A percentile compares a stretch with the other conserved stretches of the same genome.
Conservation (phyloP, 1,140 invertebrate genomes). For the Brachionus angularis region DNA sequence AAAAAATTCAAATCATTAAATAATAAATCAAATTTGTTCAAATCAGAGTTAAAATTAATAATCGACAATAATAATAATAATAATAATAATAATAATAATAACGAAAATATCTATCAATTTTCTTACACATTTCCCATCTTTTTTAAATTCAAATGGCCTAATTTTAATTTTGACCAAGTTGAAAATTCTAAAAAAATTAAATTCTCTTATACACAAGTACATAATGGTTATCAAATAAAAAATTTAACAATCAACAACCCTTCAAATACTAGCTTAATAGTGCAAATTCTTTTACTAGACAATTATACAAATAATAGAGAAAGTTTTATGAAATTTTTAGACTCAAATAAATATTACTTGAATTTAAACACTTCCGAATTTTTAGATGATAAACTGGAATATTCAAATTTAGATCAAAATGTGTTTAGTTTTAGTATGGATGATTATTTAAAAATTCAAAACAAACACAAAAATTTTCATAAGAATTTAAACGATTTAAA, state of each 20-base stretch:
- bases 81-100: too few relatives aligned
- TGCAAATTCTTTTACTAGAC: constrained; percentile 21
- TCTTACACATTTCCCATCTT: too few relatives aligned
- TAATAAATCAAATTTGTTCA: background rate
- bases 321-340: background rate
- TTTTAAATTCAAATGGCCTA: too few relatives aligned
- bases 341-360: background rate
- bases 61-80: background rate
- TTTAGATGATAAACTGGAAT: too few relatives aligned
- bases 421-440: too few relatives aligned
- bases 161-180: too few relatives aligned
- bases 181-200: background rate
- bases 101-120: too few relatives aligned
- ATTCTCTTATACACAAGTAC: background rate
- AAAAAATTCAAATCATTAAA: constrained; percentile 5
- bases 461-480: background rate
- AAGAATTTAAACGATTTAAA: background rate
- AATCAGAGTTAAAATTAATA: background rate
- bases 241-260: constrained; percentile 24
- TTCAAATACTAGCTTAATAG: constrained; percentile 1
- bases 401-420: too few relatives aligned
- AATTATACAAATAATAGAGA: background rate
- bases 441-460: background rate
- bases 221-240: background rate
- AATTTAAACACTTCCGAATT: background rate